These are phyloP conservation scores for Bufo gargarizans DNA, from an alignment of 2,113 vertebrate species.

Conservation along the genomic window DNA sequence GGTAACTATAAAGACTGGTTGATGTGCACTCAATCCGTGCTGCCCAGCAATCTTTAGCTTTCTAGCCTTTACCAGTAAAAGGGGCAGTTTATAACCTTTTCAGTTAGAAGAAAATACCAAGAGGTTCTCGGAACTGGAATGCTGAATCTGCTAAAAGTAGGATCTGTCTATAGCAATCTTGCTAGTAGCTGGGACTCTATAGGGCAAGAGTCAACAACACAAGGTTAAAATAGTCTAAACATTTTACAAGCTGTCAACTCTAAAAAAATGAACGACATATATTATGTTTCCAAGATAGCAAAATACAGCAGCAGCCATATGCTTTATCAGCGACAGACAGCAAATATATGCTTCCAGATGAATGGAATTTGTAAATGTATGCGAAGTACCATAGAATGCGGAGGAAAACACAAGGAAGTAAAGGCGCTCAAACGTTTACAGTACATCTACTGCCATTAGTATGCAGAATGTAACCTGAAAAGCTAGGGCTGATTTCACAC, in stretches of 20 bases:
- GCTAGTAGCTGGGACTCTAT: background rate
- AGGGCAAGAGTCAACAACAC: conserved; percentile 12
- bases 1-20: background rate
- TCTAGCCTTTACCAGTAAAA: background rate
- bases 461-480: no score
- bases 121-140: conserved; percentile 30
- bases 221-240: conserved; percentile 33
- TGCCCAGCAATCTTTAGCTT: background rate
- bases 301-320: background rate
- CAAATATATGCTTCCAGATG: background rate
- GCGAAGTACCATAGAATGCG: background rate
- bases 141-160: conserved; percentile 36
- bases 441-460: no score
- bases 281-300: conserved; percentile 8
- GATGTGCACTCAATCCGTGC: background rate
- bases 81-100: background rate
- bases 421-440: background rate
- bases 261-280: background rate
- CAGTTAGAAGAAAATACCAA: conserved; percentile 6
- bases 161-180: background rate
- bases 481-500: no score
- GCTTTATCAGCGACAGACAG: background rate
- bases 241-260: conserved; percentile 22
- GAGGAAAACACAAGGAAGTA: background rate
- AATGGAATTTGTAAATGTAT: background rate